phyloP scores from a whole-genome alignment of 2,888 invertebrate genomes.

The Cotesia congregata region DNA sequence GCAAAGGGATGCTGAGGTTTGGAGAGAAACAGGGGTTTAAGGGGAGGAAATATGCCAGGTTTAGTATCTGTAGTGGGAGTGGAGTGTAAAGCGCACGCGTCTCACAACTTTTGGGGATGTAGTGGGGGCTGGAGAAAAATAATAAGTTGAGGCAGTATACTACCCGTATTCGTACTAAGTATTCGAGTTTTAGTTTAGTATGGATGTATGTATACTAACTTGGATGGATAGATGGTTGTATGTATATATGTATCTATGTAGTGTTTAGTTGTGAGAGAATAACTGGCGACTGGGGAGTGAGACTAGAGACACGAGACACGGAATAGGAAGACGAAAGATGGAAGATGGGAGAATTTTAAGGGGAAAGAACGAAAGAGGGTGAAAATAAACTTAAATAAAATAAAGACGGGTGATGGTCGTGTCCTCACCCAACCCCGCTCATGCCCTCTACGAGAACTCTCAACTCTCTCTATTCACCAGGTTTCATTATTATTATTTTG shows the following conservation, averaged over 20 bases:
- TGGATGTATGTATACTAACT: not conserved
- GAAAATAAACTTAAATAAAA: not conserved
- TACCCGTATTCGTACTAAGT: no score
- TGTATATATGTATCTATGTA: not conserved
- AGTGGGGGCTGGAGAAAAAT: constrained; percentile 27
- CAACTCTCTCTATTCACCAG: not conserved
- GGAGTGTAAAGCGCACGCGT: constrained; percentile 33
- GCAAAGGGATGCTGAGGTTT: constrained; percentile 15
- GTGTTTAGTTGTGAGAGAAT: constrained; percentile 6
- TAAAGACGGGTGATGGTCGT: not conserved
- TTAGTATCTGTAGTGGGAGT: constrained; percentile 4
- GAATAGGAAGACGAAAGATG: not conserved
- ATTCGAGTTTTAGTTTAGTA: not conserved
- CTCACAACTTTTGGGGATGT: not conserved
- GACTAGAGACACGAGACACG: not conserved
- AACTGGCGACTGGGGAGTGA: not conserved
- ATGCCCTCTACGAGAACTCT: not conserved
- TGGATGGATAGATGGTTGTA: not conserved
- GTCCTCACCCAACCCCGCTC: constrained; percentile 1
- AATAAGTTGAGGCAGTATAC: constrained; percentile 30
- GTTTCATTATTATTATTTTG: not conserved
- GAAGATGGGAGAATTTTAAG: not conserved
- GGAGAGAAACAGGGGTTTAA: not conserved
- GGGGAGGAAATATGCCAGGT: constrained; percentile 9
- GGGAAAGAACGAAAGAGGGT: not conserved